Evolutionary conservation across 2,113 vertebrate species (phyloP).

Genomic region (Bucco capensis): DNA sequence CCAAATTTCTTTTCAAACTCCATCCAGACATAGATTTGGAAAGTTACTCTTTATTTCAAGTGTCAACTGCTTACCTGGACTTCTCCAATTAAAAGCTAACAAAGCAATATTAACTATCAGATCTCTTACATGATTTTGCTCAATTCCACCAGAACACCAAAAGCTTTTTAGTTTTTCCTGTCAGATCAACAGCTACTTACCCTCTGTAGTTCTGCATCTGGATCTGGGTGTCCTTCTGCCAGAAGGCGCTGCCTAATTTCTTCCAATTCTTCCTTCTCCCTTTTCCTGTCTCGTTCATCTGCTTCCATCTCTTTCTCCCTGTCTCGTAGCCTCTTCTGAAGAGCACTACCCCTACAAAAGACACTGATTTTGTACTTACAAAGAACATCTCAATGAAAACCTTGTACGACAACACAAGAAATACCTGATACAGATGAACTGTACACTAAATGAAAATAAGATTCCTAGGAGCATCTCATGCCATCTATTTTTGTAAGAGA

Average conservation of each 20-base stretch:
- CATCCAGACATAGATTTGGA: neutral
- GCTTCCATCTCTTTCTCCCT: slow-evolving; percentile 97
- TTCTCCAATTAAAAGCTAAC: neutral
- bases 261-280: slow-evolving; percentile 96
- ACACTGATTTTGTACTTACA: neutral
- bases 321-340: slow-evolving; percentile 96
- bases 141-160: neutral
- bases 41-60: neutral
- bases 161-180: neutral
- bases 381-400: neutral
- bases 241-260: slow-evolving; percentile 96
- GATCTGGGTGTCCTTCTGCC: slow-evolving; percentile 96
- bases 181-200: slow-evolving; percentile 67
- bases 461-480: neutral
- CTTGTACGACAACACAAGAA: neutral
- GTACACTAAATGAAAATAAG: neutral
- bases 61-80: neutral
- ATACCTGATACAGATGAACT: neutral
- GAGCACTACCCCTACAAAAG: slow-evolving; percentile 90
- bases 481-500: neutral
- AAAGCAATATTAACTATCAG: neutral
- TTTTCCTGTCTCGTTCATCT: slow-evolving; percentile 95
- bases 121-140: neutral
- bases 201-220: slow-evolving; percentile 96
- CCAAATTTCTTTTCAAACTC: neutral